These are phyloP conservation scores for Choloepus didactylus DNA, from an alignment of 2,797 vertebrate genomes.

Conservation along the genomic window DNA sequence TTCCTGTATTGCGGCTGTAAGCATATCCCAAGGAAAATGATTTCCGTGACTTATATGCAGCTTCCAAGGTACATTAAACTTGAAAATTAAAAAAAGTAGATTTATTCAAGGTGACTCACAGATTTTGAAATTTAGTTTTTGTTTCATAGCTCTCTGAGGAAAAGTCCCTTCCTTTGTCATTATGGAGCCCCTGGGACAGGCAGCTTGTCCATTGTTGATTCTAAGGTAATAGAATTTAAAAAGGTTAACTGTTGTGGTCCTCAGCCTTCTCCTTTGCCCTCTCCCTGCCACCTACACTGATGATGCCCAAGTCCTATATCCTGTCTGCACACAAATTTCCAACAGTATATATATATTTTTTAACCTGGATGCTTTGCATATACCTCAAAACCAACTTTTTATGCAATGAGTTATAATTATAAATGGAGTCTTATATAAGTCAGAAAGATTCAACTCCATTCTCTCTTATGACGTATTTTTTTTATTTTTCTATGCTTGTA, in stretches of 20 bases:
- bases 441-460: background rate
- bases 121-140: slow-evolving; percentile 37
- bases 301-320: background rate
- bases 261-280: background rate
- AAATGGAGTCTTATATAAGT: background rate
- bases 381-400: background rate
- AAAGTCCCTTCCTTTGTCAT: background rate
- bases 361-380: background rate
- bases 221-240: background rate
- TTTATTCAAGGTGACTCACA: background rate
- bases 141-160: background rate
- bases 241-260: background rate
- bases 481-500: background rate
- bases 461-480: background rate
- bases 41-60: background rate
- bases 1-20: background rate
- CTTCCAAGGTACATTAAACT: background rate
- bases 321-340: background rate
- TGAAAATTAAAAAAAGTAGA: background rate
- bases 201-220: background rate
- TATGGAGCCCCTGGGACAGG: background rate
- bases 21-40: background rate
- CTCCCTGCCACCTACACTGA: background rate
- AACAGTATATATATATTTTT: background rate
- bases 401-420: background rate